Base-by-base conservation (phyloP, 2,797 vertebrate genomes). In the Notolepis coatsorum region DNA sequence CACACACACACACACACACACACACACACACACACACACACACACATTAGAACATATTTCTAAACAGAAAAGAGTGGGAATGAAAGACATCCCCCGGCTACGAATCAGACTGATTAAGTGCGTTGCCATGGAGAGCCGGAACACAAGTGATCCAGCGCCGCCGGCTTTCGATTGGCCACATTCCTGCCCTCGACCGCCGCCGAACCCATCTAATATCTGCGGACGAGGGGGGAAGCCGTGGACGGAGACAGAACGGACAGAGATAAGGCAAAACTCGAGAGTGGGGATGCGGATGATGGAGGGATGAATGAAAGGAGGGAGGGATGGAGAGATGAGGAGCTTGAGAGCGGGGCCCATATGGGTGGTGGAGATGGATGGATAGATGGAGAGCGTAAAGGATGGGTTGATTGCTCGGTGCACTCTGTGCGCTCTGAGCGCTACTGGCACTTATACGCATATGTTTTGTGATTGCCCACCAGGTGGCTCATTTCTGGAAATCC, bases 91-190 rank as follows among this genome's bases (percentile, higher is more conserved):
- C 77, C 71, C 55, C 54, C 46, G 61, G 37, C 59, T 57, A 12
- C 82, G 71, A 87, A 83, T 88, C 81, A 62, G 47, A 21, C 76
- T 80, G 79, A 77, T 84, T 81, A 81, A 81, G 77, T 64, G 39
- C 17, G 42, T 64, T 60, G 68, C 71, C 45, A 71, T 61, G 31
- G 31, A 79, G 66, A 48, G 55, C 38, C 31, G 17, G 51, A 43
- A 66, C 54, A 73, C 50, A 77, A 86, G 79, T 80, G 71, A 66
- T n/a, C 53, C 53, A 3, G 21, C n/a, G 56, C 42, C 39, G 46
- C 53, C 48, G 60, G 60, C 37, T 38, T 64, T 31, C 85, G 81
- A 89, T 83, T 85, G 81, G 63, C 51, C 45, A 47, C 65, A 74
- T 81, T 88, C 79, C 74, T 51, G 66, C 25, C 2, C 15, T 28